Percentiles rank a stretch among this genome's conserved stretches.
Evolutionary conservation across 2,113 vertebrate species (phyloP).

Genomic region (Apeltes quadracus): DNA sequence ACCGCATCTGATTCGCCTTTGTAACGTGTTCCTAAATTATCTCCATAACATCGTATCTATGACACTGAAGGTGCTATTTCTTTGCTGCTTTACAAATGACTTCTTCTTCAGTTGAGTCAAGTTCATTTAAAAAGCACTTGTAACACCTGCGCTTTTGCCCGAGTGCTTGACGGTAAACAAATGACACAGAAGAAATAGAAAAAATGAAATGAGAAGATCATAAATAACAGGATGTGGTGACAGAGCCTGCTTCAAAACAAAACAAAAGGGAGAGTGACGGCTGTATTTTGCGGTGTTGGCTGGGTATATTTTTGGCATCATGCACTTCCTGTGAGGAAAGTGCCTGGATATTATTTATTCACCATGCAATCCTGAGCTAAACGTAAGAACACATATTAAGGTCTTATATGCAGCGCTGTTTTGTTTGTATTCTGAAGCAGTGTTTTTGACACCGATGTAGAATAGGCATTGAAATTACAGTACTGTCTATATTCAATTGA

Average conservation of each 20-base stretch:
- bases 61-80: background rate
- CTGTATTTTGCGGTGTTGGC: background rate
- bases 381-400: background rate
- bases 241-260: slow-evolving; percentile 17
- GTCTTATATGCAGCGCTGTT: background rate
- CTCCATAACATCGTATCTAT: slow-evolving; percentile 1
- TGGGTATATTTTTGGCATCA: slow-evolving; percentile 19
- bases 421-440: background rate
- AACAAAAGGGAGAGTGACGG: slow-evolving; percentile 25
- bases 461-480: background rate
- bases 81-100: background rate
- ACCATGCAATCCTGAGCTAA: background rate
- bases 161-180: slow-evolving; percentile 32
- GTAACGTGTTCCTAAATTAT: background rate
- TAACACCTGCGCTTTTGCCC: slow-evolving; percentile 33
- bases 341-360: background rate
- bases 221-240: slow-evolving; percentile 36
- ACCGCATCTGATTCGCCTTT: slow-evolving; percentile 3
- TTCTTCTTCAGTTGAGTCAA: slow-evolving; percentile 4
- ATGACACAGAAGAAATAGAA: slow-evolving; percentile 29
- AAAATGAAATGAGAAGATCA: slow-evolving; percentile 26
- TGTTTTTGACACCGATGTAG: background rate
- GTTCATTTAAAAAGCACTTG: slow-evolving; percentile 38
- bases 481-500: background rate
- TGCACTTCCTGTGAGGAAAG: slow-evolving; percentile 17